Evolutionary conservation across 1,140 invertebrate genomes (phyloP), one percentile per base, ranked within the genome.

Genomic region (Aradophagus sp.): DNA sequence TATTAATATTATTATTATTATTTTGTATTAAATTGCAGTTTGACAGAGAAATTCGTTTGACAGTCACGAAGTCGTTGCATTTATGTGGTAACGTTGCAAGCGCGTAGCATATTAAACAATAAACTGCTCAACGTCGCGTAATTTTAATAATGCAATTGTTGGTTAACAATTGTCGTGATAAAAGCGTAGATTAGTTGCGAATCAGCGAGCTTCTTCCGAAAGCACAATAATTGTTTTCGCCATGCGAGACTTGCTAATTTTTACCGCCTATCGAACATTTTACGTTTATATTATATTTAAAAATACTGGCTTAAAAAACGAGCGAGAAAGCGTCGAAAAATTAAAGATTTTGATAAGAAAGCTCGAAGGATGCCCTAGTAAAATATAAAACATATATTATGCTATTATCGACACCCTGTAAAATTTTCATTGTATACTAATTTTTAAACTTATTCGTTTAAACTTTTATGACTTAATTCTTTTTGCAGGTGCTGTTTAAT

Each of bases 101-200:
- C 5, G 41, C 19, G 15, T 39, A 39, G 15, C 19, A 11, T 56
- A 50, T 31, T 3, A 52, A 15, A 50, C 50, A 44, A 8, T 17
- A n/a, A 48, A 58, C 35, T 44, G 62, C 62, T 66, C 62, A 66
- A 66, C 19, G 31, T 58, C 32, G 44, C 36, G 31, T 58, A 44
- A 35, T 41, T 31, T 15, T 29, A 20, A 26, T 34, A 19, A n/a
- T n/a, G n/a, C 45, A 56, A 50, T 66, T 56, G 62, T 58, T 66
- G 50, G 31, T 29, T 27, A 10, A 47, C 36, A 66, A 58, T 65
- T 47, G 63, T 23, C 48, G 59, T 67, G 63, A 67, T 67, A n/a
- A 67, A 66, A 58, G 31, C 11, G 20, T 44, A 58, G 53, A 59
- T 45, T 58, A 59, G 14, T 14, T n/a, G n/a, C n/a, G 6, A 53